A percentile compares a stretch with the other conserved stretches of the same genome.
Evolutionary conservation across 2,888 invertebrate genomes (phyloP).

Genomic region (Thereva unica): DNA sequence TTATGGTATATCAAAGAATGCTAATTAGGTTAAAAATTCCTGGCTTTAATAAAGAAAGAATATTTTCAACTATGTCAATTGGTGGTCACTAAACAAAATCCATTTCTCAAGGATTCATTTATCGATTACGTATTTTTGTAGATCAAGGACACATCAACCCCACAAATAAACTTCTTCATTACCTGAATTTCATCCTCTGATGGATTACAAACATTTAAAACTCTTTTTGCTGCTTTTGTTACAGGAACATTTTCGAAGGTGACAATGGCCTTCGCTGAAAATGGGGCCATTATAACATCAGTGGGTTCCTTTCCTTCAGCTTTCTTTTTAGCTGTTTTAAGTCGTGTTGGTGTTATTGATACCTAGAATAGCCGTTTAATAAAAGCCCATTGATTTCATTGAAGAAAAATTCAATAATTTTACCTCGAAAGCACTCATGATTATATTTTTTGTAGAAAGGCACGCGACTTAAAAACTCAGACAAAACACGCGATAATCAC

Average conservation of each 20-base stretch:
- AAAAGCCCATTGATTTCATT: conserved; percentile 5
- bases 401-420: conserved; percentile 22
- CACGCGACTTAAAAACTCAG: too few relatives aligned
- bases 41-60: too few relatives aligned
- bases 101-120: neutral
- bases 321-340: conserved; percentile 50
- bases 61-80: too few relatives aligned
- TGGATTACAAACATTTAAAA: conserved; percentile 66
- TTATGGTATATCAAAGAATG: too few relatives aligned
- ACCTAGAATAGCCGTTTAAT: conserved; percentile 47
- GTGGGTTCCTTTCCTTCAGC: conserved; percentile 55
- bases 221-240: conserved; percentile 61
- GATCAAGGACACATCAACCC: neutral
- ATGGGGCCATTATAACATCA: conserved; percentile 66
- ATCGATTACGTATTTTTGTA: conserved; percentile 3
- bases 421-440: conserved; percentile 58
- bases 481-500: too few relatives aligned
- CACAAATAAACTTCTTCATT: conserved; percentile 38
- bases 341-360: conserved; percentile 54
- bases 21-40: too few relatives aligned
- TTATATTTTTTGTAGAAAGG: neutral
- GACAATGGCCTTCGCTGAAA: conserved; percentile 68
- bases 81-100: too few relatives aligned
- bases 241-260: conserved; percentile 69
- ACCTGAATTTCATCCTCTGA: conserved; percentile 58